phyloP scores from a whole-genome alignment of 2,113 vertebrate species.

The Morone saxatilis region DNA sequence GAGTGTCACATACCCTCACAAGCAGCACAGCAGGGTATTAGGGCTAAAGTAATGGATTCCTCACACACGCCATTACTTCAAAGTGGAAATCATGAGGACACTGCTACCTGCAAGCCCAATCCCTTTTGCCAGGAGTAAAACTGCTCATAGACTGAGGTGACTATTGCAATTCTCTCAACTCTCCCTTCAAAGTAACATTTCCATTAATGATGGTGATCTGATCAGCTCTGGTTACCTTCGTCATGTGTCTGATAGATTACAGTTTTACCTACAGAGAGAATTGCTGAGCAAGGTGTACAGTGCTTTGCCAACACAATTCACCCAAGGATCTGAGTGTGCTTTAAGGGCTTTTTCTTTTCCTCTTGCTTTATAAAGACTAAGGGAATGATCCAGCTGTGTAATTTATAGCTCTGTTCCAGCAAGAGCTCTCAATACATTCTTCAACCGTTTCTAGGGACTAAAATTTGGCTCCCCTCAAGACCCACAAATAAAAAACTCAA shows the following conservation, averaged over 20 bases:
- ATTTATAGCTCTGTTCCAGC: constrained; percentile 50
- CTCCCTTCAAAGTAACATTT: constrained; percentile 31
- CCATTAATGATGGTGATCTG: constrained; percentile 5
- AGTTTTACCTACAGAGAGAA: constrained; percentile 2
- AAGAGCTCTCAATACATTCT: constrained; percentile 33
- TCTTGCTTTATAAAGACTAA: not conserved
- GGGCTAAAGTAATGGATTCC: constrained; percentile 75
- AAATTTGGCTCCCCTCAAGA: constrained; percentile 43
- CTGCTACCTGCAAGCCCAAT: constrained; percentile 57
- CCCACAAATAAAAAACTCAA: constrained; percentile 44
- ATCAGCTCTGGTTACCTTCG: constrained; percentile 19
- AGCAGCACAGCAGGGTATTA: constrained; percentile 67
- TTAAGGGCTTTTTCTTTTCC: constrained; percentile 24
- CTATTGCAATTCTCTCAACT: constrained; percentile 37
- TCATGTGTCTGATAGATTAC: not conserved
- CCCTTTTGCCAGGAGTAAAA: constrained; percentile 38
- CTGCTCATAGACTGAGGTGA: constrained; percentile 20
- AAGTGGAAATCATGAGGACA: constrained; percentile 61
- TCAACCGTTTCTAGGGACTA: constrained; percentile 30
- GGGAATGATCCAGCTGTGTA: constrained; percentile 33
- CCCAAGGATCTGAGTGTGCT: not conserved
- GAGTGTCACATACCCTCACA: constrained; percentile 64
- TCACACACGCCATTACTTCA: constrained; percentile 73
- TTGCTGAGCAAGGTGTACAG: too few relatives aligned
- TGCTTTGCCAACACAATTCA: not conserved